These are phyloP conservation scores for Neopelma chrysocephalum DNA, from an alignment of 2,797 vertebrate species.

Conservation along the genomic window DNA sequence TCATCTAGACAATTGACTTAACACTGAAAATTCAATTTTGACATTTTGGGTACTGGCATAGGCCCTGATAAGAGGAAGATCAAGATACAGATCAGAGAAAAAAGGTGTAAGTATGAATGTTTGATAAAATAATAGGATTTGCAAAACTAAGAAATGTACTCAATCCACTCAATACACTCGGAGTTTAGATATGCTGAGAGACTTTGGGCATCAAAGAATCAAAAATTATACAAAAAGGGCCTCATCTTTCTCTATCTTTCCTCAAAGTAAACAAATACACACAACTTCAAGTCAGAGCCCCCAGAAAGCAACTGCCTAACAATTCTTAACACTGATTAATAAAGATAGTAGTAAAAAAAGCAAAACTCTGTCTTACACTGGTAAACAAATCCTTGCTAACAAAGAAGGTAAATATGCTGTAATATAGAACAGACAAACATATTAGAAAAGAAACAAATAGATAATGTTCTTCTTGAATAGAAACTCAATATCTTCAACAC, in stretches of 20 bases:
- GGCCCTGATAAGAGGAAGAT: neutral
- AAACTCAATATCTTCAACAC: neutral
- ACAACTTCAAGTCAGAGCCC: neutral
- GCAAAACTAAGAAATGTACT: neutral
- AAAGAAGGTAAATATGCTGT: neutral
- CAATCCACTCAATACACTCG: neutral
- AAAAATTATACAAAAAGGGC: neutral
- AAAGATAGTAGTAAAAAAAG: neutral
- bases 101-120: neutral
- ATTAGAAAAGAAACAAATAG: neutral
- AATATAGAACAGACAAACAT: neutral
- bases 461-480: neutral
- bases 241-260: neutral
- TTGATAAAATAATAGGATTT: neutral
- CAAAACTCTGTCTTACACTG: neutral
- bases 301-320: neutral
- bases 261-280: neutral
- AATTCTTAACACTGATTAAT: neutral
- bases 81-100: neutral
- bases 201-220: neutral
- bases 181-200: neutral
- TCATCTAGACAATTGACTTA: neutral
- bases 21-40: neutral
- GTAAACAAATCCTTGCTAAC: neutral
- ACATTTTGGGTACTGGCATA: neutral